These are phyloP conservation scores for Microhierax caerulescens DNA, from an alignment of 2,797 vertebrate species.

Conservation along the genomic window DNA sequence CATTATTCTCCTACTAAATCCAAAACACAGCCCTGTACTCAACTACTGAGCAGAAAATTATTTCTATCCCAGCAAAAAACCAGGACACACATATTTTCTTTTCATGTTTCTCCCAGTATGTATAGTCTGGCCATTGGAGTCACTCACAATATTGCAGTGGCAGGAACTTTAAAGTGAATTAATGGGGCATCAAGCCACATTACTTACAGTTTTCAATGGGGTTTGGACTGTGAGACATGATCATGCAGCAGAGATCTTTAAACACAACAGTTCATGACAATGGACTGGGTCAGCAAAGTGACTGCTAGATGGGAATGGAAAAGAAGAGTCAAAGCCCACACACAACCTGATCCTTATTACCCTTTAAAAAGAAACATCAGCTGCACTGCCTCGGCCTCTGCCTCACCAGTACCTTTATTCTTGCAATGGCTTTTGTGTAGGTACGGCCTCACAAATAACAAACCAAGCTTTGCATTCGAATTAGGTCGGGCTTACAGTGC, in stretches of 20 bases:
- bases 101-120: accelerated
- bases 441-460: background rate
- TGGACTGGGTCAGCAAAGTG: background rate
- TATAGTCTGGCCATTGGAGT: background rate
- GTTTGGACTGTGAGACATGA: background rate
- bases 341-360: background rate
- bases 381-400: background rate
- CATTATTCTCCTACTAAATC: too few relatives aligned
- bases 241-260: background rate
- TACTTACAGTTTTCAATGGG: background rate
- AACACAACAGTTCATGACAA: background rate
- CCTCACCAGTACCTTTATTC: background rate
- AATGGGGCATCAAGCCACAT: background rate
- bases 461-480: background rate
- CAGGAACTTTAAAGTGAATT: background rate
- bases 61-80: too few relatives aligned
- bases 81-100: background rate
- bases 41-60: too few relatives aligned
- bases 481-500: background rate
- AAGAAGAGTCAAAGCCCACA: background rate
- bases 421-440: background rate
- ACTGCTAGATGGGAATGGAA: background rate
- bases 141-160: background rate
- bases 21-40: too few relatives aligned
- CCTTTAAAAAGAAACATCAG: background rate